phyloP scores from a whole-genome alignment of 2,113 vertebrate species.

The Pao palembangensis region DNA sequence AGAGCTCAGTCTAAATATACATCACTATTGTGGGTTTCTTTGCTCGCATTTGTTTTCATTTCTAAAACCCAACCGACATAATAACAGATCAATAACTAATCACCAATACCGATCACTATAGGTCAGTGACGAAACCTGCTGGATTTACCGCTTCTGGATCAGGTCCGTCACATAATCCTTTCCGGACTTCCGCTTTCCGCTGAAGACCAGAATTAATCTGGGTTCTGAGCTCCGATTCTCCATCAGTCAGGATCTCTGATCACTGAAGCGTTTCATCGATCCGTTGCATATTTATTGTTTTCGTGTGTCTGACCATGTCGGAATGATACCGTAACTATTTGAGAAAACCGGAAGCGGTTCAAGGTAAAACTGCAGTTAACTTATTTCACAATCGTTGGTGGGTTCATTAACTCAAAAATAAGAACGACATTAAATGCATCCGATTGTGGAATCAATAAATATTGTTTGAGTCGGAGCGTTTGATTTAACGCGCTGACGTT shows the following conservation, averaged over 20 bases:
- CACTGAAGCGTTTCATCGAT: not conserved
- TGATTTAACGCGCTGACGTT: not conserved
- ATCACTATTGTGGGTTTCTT: no score
- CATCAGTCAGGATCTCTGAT: slow-evolving; percentile 3
- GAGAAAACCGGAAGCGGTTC: not conserved
- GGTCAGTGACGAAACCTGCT: not conserved
- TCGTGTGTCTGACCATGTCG: slow-evolving; percentile 13
- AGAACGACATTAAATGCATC: no score
- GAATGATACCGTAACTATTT: slow-evolving; percentile 20
- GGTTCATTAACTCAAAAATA: no score
- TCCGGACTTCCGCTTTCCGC: slow-evolving; percentile 78
- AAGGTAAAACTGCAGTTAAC: slow-evolving; percentile 1
- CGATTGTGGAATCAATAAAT: no score
- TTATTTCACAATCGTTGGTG: no score
- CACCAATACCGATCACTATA: no score
- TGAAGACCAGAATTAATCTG: slow-evolving; percentile 68
- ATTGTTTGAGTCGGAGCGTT: no score
- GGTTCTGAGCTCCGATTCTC: slow-evolving; percentile 34
- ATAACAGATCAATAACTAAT: not conserved
- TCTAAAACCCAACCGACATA: not conserved
- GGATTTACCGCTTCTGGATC: slow-evolving; percentile 52
- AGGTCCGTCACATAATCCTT: slow-evolving; percentile 75
- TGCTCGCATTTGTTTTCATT: no score
- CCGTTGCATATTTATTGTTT: not conserved
- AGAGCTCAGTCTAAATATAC: no score